These are phyloP conservation scores for Neuroscelio doddi DNA, from an alignment of 2,888 invertebrate genomes.

Conservation along the genomic window DNA sequence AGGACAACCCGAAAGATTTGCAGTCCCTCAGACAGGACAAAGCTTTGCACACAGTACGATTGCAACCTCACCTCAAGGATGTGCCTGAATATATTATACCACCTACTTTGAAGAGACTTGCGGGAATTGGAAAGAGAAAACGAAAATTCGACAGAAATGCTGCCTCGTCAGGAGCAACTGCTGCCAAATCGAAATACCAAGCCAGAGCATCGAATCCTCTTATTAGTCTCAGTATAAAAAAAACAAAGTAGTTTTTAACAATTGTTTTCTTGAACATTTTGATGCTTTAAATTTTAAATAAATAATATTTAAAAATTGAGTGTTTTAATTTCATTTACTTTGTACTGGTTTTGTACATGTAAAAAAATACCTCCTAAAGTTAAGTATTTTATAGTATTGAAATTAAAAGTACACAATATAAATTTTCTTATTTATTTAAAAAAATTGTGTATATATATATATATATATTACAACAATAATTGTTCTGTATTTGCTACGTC, in stretches of 20 bases:
- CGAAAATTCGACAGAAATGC: conserved; percentile 63
- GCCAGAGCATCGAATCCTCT: conserved; percentile 67
- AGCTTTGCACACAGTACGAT: conserved; percentile 86
- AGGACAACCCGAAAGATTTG: conserved; percentile 91
- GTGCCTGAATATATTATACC: conserved; percentile 96
- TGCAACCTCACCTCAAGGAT: conserved; percentile 89
- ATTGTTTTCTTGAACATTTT: no score
- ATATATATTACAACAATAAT: no score
- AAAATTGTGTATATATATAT: no score
- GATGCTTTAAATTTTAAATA: no score
- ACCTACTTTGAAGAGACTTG: conserved; percentile 80
- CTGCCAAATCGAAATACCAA: conserved; percentile 60
- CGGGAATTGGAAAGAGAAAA: conserved; percentile 71
- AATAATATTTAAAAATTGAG: no score
- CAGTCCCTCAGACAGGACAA: conserved; percentile 89
- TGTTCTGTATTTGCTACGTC: conserved; percentile 6
- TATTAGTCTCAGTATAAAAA: conserved; percentile 59
- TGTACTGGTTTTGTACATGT: no score
- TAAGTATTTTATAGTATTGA: no score
- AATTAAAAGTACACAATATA: no score
- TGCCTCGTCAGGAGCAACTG: conserved; percentile 56
- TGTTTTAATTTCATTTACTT: no score
- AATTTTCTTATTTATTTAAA: no score
- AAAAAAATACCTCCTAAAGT: no score
- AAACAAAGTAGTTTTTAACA: conserved; percentile 19